Base-by-base conservation (phyloP, 2,797 vertebrate species). In the Poeciliopsis paucimaculata region DNA sequence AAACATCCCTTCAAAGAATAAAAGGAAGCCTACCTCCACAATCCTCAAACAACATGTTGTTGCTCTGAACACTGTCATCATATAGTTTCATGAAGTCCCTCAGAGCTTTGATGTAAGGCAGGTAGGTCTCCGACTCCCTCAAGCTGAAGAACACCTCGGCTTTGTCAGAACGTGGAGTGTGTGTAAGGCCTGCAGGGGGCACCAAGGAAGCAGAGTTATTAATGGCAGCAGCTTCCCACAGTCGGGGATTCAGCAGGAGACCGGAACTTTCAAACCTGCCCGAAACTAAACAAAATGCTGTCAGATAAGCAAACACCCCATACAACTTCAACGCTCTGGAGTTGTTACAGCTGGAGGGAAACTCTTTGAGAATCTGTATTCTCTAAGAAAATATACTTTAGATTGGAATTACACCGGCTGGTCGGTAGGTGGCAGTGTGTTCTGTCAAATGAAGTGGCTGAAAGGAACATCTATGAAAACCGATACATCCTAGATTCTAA, bases 131-230 rank as follows among this genome's bases (percentile, higher is more conserved):
- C 45, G 90, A 0, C 0, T 97, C 94, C 0, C 77, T 90, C 2
- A 91, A 0, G 73, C 80, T 92, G 85, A 96, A 98, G 82, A 80
- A 0, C 31, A 99, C 76, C 90, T 99, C 98, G 11, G 95, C 80
- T 93, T 99, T 99, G 0, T 96, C 93, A 31, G 96, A 91, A 71
- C 91, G 94, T 1, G 98, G 98, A 18, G 96, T 47, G 93, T 97
- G 97, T 5, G 97, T 87, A 39, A 99, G 90, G 85, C 98, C 98
- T 99, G 93, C 53, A 64, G 62, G 26, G 15, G 71, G 10, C 60
- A 77, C 39, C 77, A 2, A 49, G 18, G 53, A 28, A 71, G 3
- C 26, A 0, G 1, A 28, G 16, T 9, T 36, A 34, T 62, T 62
- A 60, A 6, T 60, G 28, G 15, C 57, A 60, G 5, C 28, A 6